Conservation (phyloP, 2,888 invertebrate species). For the Apamea crenata region DNA sequence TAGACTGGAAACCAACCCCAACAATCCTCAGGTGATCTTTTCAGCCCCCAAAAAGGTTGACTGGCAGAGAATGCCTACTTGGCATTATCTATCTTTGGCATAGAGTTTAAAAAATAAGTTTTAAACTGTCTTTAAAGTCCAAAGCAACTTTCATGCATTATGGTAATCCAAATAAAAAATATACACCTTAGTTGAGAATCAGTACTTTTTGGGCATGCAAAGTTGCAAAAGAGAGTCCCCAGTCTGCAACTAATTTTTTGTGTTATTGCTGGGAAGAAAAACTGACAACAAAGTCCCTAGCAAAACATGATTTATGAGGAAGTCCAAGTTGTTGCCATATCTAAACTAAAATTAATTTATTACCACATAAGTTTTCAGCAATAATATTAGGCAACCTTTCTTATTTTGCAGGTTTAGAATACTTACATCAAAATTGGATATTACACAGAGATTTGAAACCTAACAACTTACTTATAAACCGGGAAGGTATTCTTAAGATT, state of each 20-base stretch:
- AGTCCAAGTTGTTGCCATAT: not conserved
- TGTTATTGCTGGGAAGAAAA: not conserved
- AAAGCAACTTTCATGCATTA: not conserved
- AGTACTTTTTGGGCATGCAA: not conserved
- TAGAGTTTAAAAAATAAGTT: not conserved
- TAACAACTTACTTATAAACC: slow-evolving; percentile 98
- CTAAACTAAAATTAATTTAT: not conserved
- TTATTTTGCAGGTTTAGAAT: slow-evolving; percentile 93
- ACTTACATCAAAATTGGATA: slow-evolving; percentile 98
- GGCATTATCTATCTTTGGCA: too few relatives aligned
- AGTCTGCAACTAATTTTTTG: not conserved
- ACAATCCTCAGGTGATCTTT: not conserved
- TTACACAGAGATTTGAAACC: slow-evolving; percentile 99
- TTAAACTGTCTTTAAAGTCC: not conserved
- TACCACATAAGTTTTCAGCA: not conserved
- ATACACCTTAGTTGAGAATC: not conserved
- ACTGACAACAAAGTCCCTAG: not conserved
- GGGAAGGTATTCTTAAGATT: slow-evolving; percentile 97
- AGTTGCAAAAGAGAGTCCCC: not conserved
- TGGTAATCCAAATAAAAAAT: not conserved
- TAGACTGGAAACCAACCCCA: not conserved
- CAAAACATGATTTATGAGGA: not conserved
- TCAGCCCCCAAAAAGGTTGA: not conserved
- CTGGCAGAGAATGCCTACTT: not conserved
- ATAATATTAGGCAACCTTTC: not conserved